These are phyloP conservation scores for Loriculus beryllinus DNA, from an alignment of 2,797 vertebrate species.

Conservation along the genomic window DNA sequence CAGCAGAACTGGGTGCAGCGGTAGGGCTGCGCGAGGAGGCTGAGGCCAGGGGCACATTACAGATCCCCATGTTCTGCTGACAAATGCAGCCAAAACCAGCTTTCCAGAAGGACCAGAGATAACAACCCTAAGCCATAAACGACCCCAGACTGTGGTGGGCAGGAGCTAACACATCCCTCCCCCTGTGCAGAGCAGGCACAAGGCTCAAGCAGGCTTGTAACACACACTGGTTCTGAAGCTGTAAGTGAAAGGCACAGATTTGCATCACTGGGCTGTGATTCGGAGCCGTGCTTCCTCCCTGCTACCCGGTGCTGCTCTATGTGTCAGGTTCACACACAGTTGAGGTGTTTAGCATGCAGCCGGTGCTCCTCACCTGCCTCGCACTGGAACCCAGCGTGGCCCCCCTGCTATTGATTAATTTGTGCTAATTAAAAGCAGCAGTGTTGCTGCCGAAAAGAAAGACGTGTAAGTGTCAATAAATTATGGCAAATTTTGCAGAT, in stretches of 20 bases:
- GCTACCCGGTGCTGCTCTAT: neutral
- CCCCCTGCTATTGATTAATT: conserved; percentile 76
- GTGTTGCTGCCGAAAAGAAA: conserved; percentile 68
- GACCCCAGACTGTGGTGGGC: rapidly evolving
- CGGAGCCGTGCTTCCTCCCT: neutral
- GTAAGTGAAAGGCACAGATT: conserved; percentile 27
- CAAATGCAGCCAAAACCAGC: neutral
- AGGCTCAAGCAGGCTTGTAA: neutral
- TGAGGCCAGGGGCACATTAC: rapidly evolving
- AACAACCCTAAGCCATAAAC: rapidly evolving
- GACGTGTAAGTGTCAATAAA: conserved; percentile 74
- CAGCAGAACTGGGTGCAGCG: neutral
- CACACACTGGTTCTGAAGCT: neutral
- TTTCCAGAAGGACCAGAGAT: neutral
- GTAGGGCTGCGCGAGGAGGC: neutral
- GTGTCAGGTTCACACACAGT: conserved; percentile 28
- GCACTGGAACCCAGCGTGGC: conserved; percentile 53
- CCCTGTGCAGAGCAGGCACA: neutral
- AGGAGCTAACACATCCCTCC: neutral
- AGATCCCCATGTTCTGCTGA: neutral
- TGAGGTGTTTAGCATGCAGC: conserved; percentile 59
- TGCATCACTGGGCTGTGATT: neutral
- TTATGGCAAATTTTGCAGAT: conserved; percentile 66
- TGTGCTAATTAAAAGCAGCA: conserved; percentile 73
- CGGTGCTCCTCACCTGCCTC: conserved; percentile 63